phyloP scores from a whole-genome alignment of 2,797 vertebrate species.

The Xenops minutus region DNA sequence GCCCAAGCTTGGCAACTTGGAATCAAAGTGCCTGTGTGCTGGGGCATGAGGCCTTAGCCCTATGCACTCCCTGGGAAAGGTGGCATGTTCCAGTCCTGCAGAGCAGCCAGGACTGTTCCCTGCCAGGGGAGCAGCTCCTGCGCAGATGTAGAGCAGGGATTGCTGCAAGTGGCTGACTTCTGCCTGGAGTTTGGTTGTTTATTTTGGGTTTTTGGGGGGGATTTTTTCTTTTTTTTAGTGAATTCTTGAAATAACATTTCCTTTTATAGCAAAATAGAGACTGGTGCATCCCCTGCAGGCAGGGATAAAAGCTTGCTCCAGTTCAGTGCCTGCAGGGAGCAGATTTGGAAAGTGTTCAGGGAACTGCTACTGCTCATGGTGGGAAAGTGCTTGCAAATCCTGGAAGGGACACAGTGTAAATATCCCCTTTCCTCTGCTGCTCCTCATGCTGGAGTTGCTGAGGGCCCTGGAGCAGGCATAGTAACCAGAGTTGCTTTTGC shows the following conservation, averaged over 20 bases:
- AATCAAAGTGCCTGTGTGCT: background rate
- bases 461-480: background rate
- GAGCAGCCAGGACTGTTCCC: background rate
- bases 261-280: slow-evolving; percentile 31
- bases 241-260: background rate
- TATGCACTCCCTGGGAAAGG: background rate
- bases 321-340: slow-evolving; percentile 24
- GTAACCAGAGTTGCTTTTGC: background rate
- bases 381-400: slow-evolving; percentile 28
- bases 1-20: background rate
- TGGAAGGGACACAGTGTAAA: slow-evolving; percentile 52
- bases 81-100: background rate
- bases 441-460: background rate
- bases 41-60: background rate
- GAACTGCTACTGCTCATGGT: background rate
- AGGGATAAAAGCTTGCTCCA: slow-evolving; percentile 34
- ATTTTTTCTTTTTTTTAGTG: background rate
- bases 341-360: background rate
- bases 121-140: background rate
- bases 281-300: slow-evolving; percentile 44
- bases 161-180: background rate
- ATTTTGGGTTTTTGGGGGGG: background rate
- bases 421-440: background rate
- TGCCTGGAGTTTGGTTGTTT: background rate
- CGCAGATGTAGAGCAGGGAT: background rate